Evolutionary conservation across 2,888 invertebrate genomes (phyloP).

Genomic region (Candidula unifasciata): DNA sequence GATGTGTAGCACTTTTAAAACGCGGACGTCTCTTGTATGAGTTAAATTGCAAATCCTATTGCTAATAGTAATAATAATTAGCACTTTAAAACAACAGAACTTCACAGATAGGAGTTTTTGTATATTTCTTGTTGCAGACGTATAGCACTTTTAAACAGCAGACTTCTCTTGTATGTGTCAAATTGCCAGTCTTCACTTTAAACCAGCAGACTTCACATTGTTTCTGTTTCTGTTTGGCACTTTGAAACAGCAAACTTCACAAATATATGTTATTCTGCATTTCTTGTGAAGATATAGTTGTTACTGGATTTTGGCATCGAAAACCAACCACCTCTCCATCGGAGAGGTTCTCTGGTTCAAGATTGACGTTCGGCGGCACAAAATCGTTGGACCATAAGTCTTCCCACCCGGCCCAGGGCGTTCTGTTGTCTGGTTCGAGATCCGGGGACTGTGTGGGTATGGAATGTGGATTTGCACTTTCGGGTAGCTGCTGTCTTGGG

Average conservation of each 20-base stretch:
- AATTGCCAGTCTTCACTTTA: too few species aligned
- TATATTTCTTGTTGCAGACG: too few species aligned
- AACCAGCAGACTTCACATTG: too few species aligned
- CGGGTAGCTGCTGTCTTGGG: constrained; percentile 37
- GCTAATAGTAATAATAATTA: too few species aligned
- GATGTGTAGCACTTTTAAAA: too few species aligned
- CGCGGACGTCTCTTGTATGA: too few species aligned
- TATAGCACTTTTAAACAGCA: too few species aligned
- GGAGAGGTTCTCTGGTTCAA: constrained; percentile 62
- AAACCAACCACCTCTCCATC: constrained; percentile 62
- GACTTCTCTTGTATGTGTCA: too few species aligned
- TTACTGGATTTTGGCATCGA: background rate
- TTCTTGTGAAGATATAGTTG: background rate
- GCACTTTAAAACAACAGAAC: too few species aligned
- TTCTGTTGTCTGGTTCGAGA: background rate
- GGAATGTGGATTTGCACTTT: constrained; percentile 1
- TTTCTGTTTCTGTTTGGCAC: too few species aligned
- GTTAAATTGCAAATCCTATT: too few species aligned
- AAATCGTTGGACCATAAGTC: constrained; percentile 54
- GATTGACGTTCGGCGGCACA: constrained; percentile 69
- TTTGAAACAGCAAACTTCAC: background rate
- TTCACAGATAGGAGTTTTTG: too few species aligned
- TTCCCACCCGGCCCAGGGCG: constrained; percentile 41
- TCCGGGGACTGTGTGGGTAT: background rate
- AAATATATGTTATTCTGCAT: background rate